These are phyloP conservation scores for Sphyrna mokarran DNA, from an alignment of 2,113 vertebrate genomes.

Conservation along the genomic window DNA sequence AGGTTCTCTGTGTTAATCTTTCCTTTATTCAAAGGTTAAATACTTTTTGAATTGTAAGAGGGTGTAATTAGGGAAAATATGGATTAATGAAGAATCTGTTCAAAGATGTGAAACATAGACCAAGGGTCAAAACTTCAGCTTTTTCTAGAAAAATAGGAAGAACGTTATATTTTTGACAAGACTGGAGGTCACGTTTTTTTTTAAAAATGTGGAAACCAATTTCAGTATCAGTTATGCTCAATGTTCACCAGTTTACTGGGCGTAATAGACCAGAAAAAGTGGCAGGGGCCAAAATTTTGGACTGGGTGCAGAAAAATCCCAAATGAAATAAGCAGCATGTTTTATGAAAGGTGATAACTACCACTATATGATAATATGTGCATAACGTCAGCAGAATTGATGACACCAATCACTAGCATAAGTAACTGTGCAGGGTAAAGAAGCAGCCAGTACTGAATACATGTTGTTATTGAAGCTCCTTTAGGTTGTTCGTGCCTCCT, in stretches of 20 bases:
- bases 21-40: conserved; percentile 27
- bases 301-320: not conserved
- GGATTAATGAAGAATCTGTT: not conserved
- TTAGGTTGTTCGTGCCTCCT: too few species aligned
- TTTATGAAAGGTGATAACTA: not conserved
- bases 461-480: too few species aligned
- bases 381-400: too few species aligned
- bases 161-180: not conserved
- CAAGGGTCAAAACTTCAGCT: not conserved
- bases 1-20: conserved; percentile 9
- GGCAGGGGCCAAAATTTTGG: not conserved
- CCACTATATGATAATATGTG: not conserved
- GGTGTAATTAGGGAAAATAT: not conserved
- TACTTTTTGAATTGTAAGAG: not conserved
- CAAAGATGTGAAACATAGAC: not conserved
- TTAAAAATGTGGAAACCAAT: not conserved
- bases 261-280: not conserved
- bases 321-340: not conserved
- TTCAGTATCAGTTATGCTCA: not conserved
- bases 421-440: too few species aligned
- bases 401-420: too few species aligned
- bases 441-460: too few species aligned
- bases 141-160: not conserved
- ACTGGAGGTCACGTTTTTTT: not conserved
- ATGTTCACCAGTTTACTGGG: not conserved